Base-by-base conservation (phyloP, 2,888 invertebrate genomes). In the Nipponacmea schrenckii region DNA sequence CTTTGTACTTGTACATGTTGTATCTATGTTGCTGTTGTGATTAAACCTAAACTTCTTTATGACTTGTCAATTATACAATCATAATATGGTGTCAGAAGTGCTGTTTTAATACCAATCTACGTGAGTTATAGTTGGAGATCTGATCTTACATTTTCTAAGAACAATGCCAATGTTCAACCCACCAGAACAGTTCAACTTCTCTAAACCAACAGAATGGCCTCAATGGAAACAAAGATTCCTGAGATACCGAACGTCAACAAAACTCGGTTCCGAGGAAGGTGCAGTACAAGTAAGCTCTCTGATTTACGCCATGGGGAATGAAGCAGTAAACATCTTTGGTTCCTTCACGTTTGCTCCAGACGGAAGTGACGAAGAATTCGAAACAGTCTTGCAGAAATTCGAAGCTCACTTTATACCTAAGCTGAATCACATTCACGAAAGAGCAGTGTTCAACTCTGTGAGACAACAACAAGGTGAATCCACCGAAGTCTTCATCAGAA, bases 71-170 rank as follows among this genome's bases (percentile, higher is more conserved):
- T 39, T 1, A 39, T 56, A 56, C n/a, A 56, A 20, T 64, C 67
- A 48, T 62, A 50, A 70, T 67, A 72, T 74, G 72, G 70, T 72
- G 68, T 72, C 70, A 74, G 70, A 68, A 66, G 70, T 70, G 48
- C 26, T 10, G n/a, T 20, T 14, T 27, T 26, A 15, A 45, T 17
- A 17, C 8, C 8, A 56, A 56, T 8, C 4, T 7, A 24, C 10
- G 24, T 20, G 20, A 56, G 20, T 12, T 56, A 20, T 56, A 20
- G 15, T 56, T 56, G 56, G 56, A 24, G 20, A 56, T 20, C 24
- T 56, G n/a, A n/a, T 56, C 24, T 39, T 8, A 39, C 10, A 39
- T 39, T 39, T 39, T 39, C 39, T 10, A 39, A 5, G 7, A n/a
- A 66, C 62, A 17, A 74, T 71, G 74, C 63, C 70, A n/a, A 70